Evolutionary conservation across 2,113 vertebrate genomes (phyloP), one percentile per base, ranked within the genome.

Genomic region (Scomber japonicus): DNA sequence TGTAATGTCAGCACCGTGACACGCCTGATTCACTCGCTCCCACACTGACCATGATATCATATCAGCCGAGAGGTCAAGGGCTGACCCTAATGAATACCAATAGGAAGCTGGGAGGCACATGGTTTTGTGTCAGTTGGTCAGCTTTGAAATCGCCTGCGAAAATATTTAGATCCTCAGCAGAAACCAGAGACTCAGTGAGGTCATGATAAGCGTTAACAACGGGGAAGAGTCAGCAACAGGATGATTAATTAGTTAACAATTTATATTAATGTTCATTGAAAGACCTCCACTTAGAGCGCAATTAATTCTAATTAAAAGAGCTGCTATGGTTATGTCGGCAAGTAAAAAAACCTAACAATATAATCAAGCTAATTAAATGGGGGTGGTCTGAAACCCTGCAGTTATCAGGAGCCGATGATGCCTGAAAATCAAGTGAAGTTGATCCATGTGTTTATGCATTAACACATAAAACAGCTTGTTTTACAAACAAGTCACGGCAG

Each of bases 291-390:
- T 94, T 94, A 92, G 91, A 85, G 86, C 60, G 81, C 87, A 93
- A 94, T 95, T 94, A 92, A 94, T 95, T 94, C 85, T 92, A 92
- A 95, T 95, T 94, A 94, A 92, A 93, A 90, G 78, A 92, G 83
- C 84, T 4, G 81, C 85, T 73, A 77, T 74, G 83, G 78, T 85
- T 84, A 89, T 93, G 92, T 92, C 84, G 71, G 90, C 88, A 72
- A 75, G 89, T 84, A 65, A 86, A 82, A 27, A 91, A 87, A 73
- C 54, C 66, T 82, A 93, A 91, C 90, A 92, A 92, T 92, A 89
- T 94, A 92, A 94, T 94, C 91, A 92, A 90, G 87, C 82, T 93
- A 91, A 94, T 93, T 94, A 93, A 89, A 87, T 70, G 65, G 90
- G 90, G 86, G 90, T 92, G 93, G 86, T 76, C 90, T 81, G 81